phyloP scores from a whole-genome alignment of 2,797 vertebrate genomes.

The Podarcis siculus region DNA sequence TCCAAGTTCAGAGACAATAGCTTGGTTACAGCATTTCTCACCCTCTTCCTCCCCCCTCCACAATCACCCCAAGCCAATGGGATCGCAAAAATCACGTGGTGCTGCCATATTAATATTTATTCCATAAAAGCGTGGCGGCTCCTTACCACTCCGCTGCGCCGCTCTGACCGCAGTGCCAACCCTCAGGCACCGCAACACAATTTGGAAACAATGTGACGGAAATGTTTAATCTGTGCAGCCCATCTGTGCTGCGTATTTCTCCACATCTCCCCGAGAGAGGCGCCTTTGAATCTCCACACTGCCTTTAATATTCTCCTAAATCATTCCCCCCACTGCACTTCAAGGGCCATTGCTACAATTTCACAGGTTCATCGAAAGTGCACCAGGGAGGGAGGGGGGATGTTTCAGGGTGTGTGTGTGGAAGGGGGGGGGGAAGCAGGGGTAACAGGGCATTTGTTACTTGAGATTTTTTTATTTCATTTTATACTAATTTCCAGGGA shows the following conservation, averaged over 20 bases:
- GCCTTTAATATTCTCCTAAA: constrained; percentile 94
- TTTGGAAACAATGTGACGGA: constrained; percentile 91
- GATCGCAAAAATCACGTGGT: constrained; percentile 67
- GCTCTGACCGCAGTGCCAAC: constrained; percentile 81
- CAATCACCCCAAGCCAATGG: constrained; percentile 54
- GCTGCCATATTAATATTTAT: constrained; percentile 75
- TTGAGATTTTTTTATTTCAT: constrained; percentile 65
- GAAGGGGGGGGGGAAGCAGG: background rate
- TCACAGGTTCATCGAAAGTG: constrained; percentile 93
- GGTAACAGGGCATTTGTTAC: constrained; percentile 43
- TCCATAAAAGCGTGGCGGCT: constrained; percentile 70
- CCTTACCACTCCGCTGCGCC: constrained; percentile 64
- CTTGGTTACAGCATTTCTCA: constrained; percentile 42
- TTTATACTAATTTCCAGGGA: constrained; percentile 72
- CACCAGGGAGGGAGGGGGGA: constrained; percentile 72
- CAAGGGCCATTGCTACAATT: constrained; percentile 83
- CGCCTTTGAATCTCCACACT: constrained; percentile 92
- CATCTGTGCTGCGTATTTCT: constrained; percentile 91
- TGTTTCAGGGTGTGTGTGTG: constrained; percentile 2
- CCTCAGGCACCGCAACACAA: constrained; percentile 87
- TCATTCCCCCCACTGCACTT: constrained; percentile 86
- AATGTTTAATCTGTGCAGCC: constrained; percentile 92
- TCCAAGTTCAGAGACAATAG: constrained; percentile 61
- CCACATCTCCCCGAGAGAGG: constrained; percentile 92
- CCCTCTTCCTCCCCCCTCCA: background rate